Evolutionary conservation across 2,797 vertebrate genomes (phyloP).

Genomic region (Glyptemys insculpta): DNA sequence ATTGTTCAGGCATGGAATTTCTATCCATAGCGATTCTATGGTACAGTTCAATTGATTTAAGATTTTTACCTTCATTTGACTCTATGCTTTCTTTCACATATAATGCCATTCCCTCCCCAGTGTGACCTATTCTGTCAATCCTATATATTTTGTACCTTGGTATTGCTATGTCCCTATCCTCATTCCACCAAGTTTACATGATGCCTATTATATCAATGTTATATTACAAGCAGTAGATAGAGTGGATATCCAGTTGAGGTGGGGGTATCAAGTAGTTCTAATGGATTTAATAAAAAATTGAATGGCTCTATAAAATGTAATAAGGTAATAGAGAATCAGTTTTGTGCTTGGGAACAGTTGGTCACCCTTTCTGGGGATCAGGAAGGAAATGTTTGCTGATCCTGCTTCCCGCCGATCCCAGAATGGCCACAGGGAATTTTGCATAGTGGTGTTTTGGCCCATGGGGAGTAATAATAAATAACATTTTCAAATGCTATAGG

Average conservation of each 20-base stretch:
- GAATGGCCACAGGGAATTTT: slow-evolving; percentile 8
- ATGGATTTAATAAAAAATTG: slow-evolving; percentile 21
- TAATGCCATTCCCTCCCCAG: neutral
- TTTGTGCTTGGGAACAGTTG: slow-evolving; percentile 34
- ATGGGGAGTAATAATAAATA: slow-evolving; percentile 45
- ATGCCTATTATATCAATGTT: neutral
- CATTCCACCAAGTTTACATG: neutral
- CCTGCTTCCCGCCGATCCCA: neutral
- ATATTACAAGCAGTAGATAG: neutral
- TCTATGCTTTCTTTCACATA: neutral
- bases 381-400: slow-evolving; percentile 38
- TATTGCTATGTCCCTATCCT: neutral
- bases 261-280: neutral
- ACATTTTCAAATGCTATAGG: neutral
- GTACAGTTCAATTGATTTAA: neutral
- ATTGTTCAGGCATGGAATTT: neutral
- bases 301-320: neutral
- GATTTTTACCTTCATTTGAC: neutral
- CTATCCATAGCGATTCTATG: neutral
- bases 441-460: neutral
- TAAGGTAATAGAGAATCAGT: neutral
- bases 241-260: neutral
- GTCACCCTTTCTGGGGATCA: slow-evolving; percentile 25
- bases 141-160: neutral
- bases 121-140: neutral